These are phyloP conservation scores for Drosophila takahashii DNA, from an alignment of 1,140 invertebrate genomes.

Conservation along the genomic window DNA sequence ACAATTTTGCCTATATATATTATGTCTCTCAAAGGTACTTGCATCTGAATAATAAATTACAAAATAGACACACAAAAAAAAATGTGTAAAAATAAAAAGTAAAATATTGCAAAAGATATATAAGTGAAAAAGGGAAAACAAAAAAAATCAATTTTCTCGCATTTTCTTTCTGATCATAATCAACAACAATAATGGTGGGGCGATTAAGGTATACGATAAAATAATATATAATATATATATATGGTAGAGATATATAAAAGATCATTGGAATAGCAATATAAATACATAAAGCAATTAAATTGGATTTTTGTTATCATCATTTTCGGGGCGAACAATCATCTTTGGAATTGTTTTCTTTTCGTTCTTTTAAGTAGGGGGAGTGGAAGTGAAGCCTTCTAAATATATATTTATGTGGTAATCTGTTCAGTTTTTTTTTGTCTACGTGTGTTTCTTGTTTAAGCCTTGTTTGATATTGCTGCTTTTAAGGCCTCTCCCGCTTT, in stretches of 20 bases:
- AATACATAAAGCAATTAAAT: slow-evolving; percentile 51
- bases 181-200: slow-evolving; percentile 25
- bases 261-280: slow-evolving; percentile 35
- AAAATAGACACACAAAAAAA: slow-evolving; percentile 6
- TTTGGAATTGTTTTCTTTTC: slow-evolving; percentile 44
- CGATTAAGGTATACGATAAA: slow-evolving; percentile 22
- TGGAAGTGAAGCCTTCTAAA: slow-evolving; percentile 9
- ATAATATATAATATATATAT: slow-evolving; percentile 43
- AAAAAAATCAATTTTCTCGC: no score
- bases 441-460: slow-evolving; percentile 5
- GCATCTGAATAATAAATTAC: slow-evolving; percentile 43
- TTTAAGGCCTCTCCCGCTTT: slow-evolving; percentile 22
- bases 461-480: slow-evolving; percentile 17
- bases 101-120: slow-evolving; percentile 26
- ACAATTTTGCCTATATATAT: slow-evolving; percentile 42
- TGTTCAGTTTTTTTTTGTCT: slow-evolving; percentile 7
- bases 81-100: slow-evolving; percentile 5
- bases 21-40: slow-evolving; percentile 49
- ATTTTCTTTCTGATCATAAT: slow-evolving; percentile 15
- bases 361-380: slow-evolving; percentile 16
- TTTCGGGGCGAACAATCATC: slow-evolving; percentile 25
- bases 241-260: slow-evolving; percentile 32
- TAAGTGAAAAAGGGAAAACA: no score
- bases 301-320: slow-evolving; percentile 26
- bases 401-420: neutral